These are phyloP conservation scores for Ladona fulva DNA, from an alignment of 1,140 invertebrate species.

Conservation along the genomic window DNA sequence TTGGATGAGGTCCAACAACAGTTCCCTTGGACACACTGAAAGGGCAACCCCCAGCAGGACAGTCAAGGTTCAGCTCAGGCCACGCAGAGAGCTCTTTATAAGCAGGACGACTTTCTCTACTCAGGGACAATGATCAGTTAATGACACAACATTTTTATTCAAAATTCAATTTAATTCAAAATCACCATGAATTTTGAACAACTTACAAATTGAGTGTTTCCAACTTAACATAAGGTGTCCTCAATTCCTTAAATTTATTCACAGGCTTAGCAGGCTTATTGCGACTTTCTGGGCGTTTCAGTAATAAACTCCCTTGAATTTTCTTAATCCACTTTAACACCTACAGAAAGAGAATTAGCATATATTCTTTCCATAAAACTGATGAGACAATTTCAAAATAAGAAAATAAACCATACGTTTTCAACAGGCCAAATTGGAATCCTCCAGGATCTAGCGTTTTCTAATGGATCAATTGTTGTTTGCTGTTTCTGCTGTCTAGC, in stretches of 20 bases:
- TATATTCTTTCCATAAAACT: constrained; percentile 31
- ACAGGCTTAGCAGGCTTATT: constrained; percentile 35
- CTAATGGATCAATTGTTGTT: constrained; percentile 42
- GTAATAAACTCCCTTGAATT: constrained; percentile 31
- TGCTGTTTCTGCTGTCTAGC: constrained; percentile 43
- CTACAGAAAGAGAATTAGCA: neutral
- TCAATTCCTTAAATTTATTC: constrained; percentile 32
- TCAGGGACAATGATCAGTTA: constrained; percentile 15
- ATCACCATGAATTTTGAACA: neutral
- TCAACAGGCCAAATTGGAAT: constrained; percentile 50
- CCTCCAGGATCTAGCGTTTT: constrained; percentile 44
- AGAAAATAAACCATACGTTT: constrained; percentile 39
- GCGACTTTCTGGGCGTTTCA: constrained; percentile 35
- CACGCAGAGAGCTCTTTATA: constrained; percentile 38
- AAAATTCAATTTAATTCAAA: neutral
- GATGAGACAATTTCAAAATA: too few species aligned
- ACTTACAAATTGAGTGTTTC: constrained; percentile 14
- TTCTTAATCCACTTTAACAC: constrained; percentile 26
- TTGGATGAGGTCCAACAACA: neutral
- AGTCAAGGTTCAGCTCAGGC: constrained; percentile 19
- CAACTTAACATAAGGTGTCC: constrained; percentile 19
- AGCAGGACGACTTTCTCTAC: constrained; percentile 37
- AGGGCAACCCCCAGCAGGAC: neutral
- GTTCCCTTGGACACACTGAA: neutral
- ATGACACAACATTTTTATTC: neutral